phyloP scores from a whole-genome alignment of 2,888 invertebrate genomes.

The Lymantria dispar region DNA sequence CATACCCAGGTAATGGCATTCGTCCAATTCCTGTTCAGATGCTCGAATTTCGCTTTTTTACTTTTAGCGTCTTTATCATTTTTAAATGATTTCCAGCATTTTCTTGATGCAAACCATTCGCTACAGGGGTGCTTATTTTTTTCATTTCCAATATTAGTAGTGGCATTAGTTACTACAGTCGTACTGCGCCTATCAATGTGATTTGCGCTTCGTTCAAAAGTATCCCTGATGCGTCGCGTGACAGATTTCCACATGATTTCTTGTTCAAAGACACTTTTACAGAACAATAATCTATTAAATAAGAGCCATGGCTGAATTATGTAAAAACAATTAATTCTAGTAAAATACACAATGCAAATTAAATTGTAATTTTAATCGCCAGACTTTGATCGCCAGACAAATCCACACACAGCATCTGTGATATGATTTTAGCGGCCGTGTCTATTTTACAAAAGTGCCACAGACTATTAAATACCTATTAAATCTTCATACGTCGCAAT shows the following conservation, averaged over 20 bases:
- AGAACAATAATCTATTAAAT: background rate
- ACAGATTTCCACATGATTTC: slow-evolving; percentile 81
- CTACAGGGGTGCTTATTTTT: slow-evolving; percentile 43
- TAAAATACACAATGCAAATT: too few relatives aligned
- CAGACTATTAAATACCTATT: too few relatives aligned
- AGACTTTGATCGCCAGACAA: too few relatives aligned
- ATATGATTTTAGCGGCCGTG: too few relatives aligned
- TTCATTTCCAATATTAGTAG: slow-evolving; percentile 46
- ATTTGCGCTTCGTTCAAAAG: slow-evolving; percentile 72
- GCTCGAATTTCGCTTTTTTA: slow-evolving; percentile 68
- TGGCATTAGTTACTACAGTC: slow-evolving; percentile 56
- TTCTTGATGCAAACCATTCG: slow-evolving; percentile 53
- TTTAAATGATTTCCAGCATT: slow-evolving; percentile 47
- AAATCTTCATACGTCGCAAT: too few relatives aligned
- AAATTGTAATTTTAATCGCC: too few relatives aligned
- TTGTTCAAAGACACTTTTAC: background rate
- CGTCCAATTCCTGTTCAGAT: slow-evolving; percentile 70
- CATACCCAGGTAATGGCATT: slow-evolving; percentile 81
- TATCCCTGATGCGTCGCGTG: slow-evolving; percentile 73
- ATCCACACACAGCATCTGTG: too few relatives aligned
- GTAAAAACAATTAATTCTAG: background rate
- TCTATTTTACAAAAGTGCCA: too few relatives aligned
- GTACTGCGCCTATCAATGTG: slow-evolving; percentile 74
- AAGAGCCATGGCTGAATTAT: background rate
- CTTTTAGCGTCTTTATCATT: slow-evolving; percentile 58